phyloP scores from a whole-genome alignment of 1,140 invertebrate genomes.

The Cherax quadricarinatus region DNA sequence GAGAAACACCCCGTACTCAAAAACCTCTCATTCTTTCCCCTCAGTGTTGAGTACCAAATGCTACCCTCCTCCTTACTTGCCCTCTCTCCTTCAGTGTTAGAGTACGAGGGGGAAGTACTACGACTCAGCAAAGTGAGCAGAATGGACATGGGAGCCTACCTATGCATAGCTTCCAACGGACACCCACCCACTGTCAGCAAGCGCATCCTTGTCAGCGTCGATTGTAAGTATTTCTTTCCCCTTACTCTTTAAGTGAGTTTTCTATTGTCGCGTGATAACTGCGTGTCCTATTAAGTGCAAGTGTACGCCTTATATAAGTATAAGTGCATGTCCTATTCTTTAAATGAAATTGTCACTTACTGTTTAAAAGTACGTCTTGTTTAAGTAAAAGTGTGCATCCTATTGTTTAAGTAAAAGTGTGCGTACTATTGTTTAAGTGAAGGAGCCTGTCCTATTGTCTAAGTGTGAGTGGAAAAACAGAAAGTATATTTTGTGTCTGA shows the following conservation, averaged over 20 bases:
- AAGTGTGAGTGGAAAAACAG: no score
- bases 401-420: no score
- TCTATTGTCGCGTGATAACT: background rate
- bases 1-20: no score
- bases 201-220: constrained; percentile 87
- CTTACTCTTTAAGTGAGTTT: background rate
- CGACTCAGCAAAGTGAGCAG: constrained; percentile 87
- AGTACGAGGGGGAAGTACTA: constrained; percentile 83
- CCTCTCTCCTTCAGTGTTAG: constrained; percentile 57
- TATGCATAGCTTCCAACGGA: constrained; percentile 94
- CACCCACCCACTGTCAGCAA: constrained; percentile 91
- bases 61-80: background rate
- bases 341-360: no score
- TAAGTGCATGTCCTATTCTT: no score
- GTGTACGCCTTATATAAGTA: no score
- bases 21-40: background rate
- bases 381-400: no score
- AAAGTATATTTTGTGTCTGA: no score
- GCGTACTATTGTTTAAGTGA: no score
- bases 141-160: constrained; percentile 91
- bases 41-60: background rate
- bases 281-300: no score
- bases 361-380: no score
- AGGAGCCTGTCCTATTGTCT: no score
- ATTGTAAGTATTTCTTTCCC: constrained; percentile 84